These are phyloP conservation scores for Thalpophila matura DNA, from an alignment of 2,888 invertebrate genomes.

Conservation along the genomic window DNA sequence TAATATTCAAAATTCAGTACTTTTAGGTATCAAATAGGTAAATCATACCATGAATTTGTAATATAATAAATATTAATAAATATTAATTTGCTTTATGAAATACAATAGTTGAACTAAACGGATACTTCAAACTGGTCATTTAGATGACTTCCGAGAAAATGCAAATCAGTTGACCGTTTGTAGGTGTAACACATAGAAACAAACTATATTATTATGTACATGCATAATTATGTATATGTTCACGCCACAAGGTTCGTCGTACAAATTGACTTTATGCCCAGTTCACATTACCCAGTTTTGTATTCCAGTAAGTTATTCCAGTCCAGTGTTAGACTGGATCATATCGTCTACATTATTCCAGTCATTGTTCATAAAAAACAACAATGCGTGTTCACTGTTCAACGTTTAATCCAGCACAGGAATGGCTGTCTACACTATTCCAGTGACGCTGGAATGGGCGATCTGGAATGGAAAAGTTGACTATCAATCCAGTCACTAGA, in stretches of 20 bases:
- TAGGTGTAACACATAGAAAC: slow-evolving; percentile 14
- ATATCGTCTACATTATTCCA: too few species aligned
- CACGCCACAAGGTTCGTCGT: background rate
- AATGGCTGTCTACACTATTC: too few species aligned
- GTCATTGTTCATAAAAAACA: too few species aligned
- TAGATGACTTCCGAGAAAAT: slow-evolving; percentile 57
- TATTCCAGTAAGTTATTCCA: too few species aligned
- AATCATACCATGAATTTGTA: slow-evolving; percentile 26
- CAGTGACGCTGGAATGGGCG: too few species aligned
- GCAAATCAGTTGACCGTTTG: slow-evolving; percentile 43
- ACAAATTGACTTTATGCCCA: background rate
- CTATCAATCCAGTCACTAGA: too few species aligned
- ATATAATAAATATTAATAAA: slow-evolving; percentile 39
- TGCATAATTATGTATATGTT: background rate
- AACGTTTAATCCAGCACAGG: too few species aligned
- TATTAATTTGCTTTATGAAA: slow-evolving; percentile 48
- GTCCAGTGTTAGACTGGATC: too few species aligned
- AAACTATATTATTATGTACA: background rate
- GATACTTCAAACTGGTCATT: slow-evolving; percentile 34
- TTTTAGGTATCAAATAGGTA: slow-evolving; percentile 24
- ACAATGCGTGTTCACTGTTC: too few species aligned
- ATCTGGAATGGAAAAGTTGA: too few species aligned
- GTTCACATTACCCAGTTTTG: too few species aligned
- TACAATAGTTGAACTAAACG: slow-evolving; percentile 34
- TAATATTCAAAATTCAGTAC: slow-evolving; percentile 26